Evolutionary conservation across 1,140 invertebrate species (phyloP).

Genomic region (Stratiolaelaps scimitus): DNA sequence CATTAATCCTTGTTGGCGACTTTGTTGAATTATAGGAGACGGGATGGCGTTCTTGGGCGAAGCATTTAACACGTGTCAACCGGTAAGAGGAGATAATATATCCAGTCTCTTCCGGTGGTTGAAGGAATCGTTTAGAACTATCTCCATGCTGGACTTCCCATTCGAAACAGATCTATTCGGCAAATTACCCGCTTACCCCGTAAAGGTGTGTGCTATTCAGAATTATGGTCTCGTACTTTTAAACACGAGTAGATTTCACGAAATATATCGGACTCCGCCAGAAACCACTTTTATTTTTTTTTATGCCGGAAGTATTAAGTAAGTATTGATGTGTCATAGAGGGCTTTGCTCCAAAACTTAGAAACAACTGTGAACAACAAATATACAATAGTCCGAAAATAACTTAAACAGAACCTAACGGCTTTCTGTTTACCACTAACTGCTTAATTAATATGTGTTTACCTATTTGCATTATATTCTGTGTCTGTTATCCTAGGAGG

Average conservation of each 20-base stretch:
- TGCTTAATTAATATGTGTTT: too few relatives aligned
- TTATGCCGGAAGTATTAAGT: too few relatives aligned
- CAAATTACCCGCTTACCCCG: constrained; percentile 65
- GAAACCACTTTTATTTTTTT: too few relatives aligned
- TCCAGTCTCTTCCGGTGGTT: constrained; percentile 43
- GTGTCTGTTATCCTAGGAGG: constrained; percentile 41
- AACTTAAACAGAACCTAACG: too few relatives aligned
- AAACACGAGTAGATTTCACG: too few relatives aligned
- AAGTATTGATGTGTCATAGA: too few relatives aligned
- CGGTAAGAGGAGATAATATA: constrained; percentile 44
- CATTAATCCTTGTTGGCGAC: neutral
- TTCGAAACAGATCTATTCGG: constrained; percentile 64
- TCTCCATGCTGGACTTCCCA: constrained; percentile 81
- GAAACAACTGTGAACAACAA: too few relatives aligned
- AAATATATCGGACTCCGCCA: too few relatives aligned
- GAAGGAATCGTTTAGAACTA: constrained; percentile 50
- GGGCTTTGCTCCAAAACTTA: too few relatives aligned
- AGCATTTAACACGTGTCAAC: constrained; percentile 58
- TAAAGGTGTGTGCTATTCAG: constrained; percentile 46
- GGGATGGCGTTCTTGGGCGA: constrained; percentile 56
- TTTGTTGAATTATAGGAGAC: constrained; percentile 43
- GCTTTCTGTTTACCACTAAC: too few relatives aligned
- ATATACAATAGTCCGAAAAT: too few relatives aligned
- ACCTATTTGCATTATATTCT: constrained; percentile 31
- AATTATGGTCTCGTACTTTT: too few relatives aligned